Evolutionary conservation across 2,113 vertebrate species (phyloP).

Genomic region (Athene cunicularia): DNA sequence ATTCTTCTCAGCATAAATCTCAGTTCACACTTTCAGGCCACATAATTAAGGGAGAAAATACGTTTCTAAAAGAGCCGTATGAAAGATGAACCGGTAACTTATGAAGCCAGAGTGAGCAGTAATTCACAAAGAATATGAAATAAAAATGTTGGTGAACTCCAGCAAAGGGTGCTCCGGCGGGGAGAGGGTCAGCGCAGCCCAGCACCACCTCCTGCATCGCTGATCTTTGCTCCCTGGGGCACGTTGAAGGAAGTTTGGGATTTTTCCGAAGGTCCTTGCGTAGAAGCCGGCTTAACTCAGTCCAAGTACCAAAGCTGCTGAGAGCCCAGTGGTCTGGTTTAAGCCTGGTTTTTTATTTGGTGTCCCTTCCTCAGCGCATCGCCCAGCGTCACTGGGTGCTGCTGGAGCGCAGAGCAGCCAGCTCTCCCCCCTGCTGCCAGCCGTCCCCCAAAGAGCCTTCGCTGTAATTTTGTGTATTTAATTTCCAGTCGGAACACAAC

Average conservation of each 20-base stretch:
- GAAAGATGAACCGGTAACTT: constrained; percentile 24
- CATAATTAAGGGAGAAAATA: background rate
- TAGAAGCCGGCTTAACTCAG: background rate
- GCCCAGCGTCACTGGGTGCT: background rate
- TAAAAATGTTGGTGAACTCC: background rate
- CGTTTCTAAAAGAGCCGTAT: background rate
- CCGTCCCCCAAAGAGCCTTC: accelerated
- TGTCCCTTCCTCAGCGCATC: background rate
- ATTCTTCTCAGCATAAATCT: background rate
- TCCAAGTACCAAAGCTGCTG: background rate
- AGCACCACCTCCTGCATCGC: background rate
- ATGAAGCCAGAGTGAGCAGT: background rate
- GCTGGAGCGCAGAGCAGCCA: accelerated
- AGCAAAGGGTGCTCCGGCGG: background rate
- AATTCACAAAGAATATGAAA: background rate
- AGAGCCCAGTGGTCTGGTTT: background rate
- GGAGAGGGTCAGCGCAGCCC: background rate
- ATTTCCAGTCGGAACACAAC: background rate
- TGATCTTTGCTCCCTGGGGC: background rate
- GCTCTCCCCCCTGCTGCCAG: background rate
- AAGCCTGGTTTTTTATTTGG: background rate
- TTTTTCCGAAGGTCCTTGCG: background rate
- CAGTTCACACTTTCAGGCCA: background rate
- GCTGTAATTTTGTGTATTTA: background rate
- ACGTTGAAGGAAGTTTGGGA: background rate